These are phyloP conservation scores for Stercorarius parasiticus DNA, from an alignment of 2,113 vertebrate species.

Conservation along the genomic window DNA sequence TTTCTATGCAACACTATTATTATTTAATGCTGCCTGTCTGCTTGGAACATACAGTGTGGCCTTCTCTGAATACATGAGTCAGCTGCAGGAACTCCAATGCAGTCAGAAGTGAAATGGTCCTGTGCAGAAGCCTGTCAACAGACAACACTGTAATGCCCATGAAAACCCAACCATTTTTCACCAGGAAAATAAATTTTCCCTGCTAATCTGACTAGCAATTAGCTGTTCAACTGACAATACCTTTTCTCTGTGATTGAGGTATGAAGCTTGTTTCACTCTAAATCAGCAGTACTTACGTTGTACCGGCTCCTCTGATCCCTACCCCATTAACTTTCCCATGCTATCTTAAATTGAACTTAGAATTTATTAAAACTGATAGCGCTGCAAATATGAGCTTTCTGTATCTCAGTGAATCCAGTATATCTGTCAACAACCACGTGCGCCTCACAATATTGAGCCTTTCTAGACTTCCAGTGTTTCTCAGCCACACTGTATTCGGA, in stretches of 20 bases:
- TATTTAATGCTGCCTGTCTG: background rate
- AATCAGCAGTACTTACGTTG: background rate
- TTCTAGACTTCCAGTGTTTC: background rate
- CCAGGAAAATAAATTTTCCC: background rate
- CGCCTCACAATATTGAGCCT: fast-evolving
- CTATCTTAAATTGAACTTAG: background rate
- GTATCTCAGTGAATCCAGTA: background rate
- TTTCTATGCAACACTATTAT: background rate
- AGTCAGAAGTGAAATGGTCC: background rate
- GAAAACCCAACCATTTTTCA: background rate
- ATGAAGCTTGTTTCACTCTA: background rate
- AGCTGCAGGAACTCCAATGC: background rate
- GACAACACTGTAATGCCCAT: background rate
- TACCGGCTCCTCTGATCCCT: background rate
- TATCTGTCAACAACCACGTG: background rate
- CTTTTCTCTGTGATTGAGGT: background rate
- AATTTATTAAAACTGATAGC: background rate
- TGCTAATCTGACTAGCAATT: background rate
- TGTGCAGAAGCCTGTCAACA: background rate
- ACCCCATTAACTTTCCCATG: background rate
- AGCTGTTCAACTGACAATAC: background rate
- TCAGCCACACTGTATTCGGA: background rate
- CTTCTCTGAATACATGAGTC: background rate
- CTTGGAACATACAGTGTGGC: background rate
- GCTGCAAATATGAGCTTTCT: background rate